Evolutionary conservation across 2,888 invertebrate genomes (phyloP).

Genomic region (Dromius quadrimaculatus): DNA sequence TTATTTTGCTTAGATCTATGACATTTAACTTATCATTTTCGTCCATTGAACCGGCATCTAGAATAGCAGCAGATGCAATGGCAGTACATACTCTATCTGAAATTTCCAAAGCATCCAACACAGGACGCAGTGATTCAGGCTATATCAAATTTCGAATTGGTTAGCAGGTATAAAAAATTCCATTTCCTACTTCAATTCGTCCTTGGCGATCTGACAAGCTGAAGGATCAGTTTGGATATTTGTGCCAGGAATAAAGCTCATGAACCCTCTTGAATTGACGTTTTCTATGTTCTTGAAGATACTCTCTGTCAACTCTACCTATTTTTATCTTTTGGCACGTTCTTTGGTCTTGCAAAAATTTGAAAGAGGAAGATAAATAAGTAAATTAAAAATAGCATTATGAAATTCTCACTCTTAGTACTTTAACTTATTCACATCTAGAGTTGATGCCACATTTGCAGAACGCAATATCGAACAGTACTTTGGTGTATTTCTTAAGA

Average conservation of each 20-base stretch:
- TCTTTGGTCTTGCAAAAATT: constrained; percentile 29
- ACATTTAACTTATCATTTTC: constrained; percentile 10
- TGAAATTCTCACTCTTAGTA: too few species aligned
- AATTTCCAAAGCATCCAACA: constrained; percentile 1
- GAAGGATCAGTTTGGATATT: too few species aligned
- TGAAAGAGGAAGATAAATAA: constrained; percentile 2
- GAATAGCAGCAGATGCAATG: constrained; percentile 4
- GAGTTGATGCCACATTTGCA: too few species aligned
- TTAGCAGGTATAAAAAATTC: not conserved
- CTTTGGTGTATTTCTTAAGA: too few species aligned
- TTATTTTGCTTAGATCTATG: constrained; percentile 10
- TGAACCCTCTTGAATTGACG: constrained; percentile 13
- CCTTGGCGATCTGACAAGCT: not conserved
- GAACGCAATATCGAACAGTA: too few species aligned
- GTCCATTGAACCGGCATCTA: constrained; percentile 4
- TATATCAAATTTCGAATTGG: too few species aligned
- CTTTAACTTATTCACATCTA: too few species aligned
- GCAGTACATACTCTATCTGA: constrained; percentile 13
- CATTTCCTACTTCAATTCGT: not conserved
- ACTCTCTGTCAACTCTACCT: not conserved
- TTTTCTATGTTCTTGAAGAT: not conserved
- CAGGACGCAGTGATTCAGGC: constrained; percentile 8
- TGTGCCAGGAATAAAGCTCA: too few species aligned
- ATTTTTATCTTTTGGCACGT: not conserved
- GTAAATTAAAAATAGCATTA: constrained; percentile 12